Base-by-base conservation (phyloP, 2,113 vertebrate genomes). In the Anarhynchus alexandrinus region DNA sequence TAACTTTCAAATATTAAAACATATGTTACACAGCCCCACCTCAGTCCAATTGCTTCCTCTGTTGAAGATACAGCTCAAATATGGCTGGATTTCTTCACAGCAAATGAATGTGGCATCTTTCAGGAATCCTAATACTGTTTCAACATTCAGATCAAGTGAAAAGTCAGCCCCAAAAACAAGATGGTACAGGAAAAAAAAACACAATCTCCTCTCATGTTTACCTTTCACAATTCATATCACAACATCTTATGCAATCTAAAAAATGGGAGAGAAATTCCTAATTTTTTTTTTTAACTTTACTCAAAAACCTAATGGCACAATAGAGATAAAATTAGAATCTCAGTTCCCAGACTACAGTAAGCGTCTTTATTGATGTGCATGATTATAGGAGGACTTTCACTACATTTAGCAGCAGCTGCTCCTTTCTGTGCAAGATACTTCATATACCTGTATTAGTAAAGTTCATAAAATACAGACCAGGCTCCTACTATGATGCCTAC, bases 351-450 rank as follows among this genome's bases (percentile, higher is more conserved):
- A 61, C 34, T 49, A 38, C 19, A 61, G 5, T 22, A 54, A 62
- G 4, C 2, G 2, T 22, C 29, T 21, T 82, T 80, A 79, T 3
- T 2, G 0, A 80, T 8, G 15, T 4, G 2, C 6, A 8, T 6
- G 26, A 79, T 30, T 67, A 51, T 3, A 76, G 16, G 23, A 73
- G 5, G 23, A 21, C 26, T 69, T 76, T 7, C 2, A 0, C 43
- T 34, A 52, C 20, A 43, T 34, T 64, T 36, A 86, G 12, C 20
- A 55, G 32, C 20, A 80, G 16, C 54, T 80, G 20, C 34, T 93
- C 34, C 40, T 52, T 92, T 54, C 32, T 58, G 8, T 36, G 0
- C 5, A 42, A 90, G 15, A 45, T 23, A 45, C 5, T 71, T 64
- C 16, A 26, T 69, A 69, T 78, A 49, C 13, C 20, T 54, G 4